A percentile compares a stretch with the other conserved stretches of the same genome.
Conservation (phyloP, 1,140 invertebrate species). For the Whitmania pigra region DNA sequence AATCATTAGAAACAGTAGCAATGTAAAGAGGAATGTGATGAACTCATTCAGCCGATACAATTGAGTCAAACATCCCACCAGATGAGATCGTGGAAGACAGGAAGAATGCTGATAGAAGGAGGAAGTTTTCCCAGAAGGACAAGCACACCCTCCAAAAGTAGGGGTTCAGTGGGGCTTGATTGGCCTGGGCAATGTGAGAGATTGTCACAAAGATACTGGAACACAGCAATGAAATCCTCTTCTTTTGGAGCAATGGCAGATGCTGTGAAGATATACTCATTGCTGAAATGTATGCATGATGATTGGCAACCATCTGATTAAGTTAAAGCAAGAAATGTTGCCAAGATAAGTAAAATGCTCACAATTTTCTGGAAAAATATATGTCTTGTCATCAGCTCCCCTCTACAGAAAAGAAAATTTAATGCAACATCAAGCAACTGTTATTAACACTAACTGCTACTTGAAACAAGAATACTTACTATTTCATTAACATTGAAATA, state of each 20-base stretch:
- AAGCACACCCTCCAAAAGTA: conserved; percentile 71
- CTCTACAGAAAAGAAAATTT: no score
- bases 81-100: conserved; percentile 37
- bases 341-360: background rate
- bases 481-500: no score
- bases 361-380: background rate
- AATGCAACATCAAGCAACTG: no score
- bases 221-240: conserved; percentile 70
- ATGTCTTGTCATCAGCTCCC: background rate
- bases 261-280: background rate
- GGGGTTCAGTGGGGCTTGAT: conserved; percentile 45
- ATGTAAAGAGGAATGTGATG: background rate
- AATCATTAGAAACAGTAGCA: conserved; percentile 2
- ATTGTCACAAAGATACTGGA: conserved; percentile 74
- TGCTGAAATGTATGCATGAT: conserved; percentile 12
- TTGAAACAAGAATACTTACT: no score
- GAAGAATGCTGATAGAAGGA: conserved; percentile 27
- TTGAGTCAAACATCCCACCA: conserved; percentile 32
- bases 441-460: no score
- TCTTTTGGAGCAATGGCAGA: conserved; percentile 22
- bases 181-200: conserved; percentile 63
- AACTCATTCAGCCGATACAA: background rate
- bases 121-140: conserved; percentile 64
- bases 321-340: conserved; percentile 7
- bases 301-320: background rate